Base-by-base conservation (phyloP, 2,113 vertebrate species). In the Fregata magnificens region DNA sequence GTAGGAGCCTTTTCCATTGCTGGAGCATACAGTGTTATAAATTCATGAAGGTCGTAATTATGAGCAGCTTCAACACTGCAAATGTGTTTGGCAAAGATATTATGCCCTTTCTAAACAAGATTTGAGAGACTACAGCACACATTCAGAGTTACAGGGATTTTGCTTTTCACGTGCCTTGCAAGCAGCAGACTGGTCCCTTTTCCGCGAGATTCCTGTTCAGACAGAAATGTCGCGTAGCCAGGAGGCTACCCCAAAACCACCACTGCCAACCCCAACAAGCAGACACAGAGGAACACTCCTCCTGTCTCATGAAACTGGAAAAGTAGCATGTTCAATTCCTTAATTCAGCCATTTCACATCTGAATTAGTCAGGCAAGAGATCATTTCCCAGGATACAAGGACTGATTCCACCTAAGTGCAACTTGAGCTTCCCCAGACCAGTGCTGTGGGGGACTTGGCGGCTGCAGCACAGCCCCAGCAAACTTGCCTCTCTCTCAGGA, bases 1-100 rank as follows among this genome's bases (percentile, higher is more conserved):
- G 78, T 66, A 94, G 92, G 74, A 92, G 95, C 93, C 56, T 82
- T 92, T 92, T 95, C 87, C 84, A 88, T 90, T 90, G 91, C 94
- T 65, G 90, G 93, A 89, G 40, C 88, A 81, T 36, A 84, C 80
- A 82, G 73, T 84, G 55, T 83, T 93, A 73, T 92, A 96, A 92
- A 94, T 92, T 78, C 77, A 94, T 76, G 91, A 92, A 90, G 91
- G 94, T 74, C 44, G 3, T 90, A 94, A 82, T 94, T 94, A 92
- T 58, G 88, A 89, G 55, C 81, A 70, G 93, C 86, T 84, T 96
- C 81, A 49, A 56, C 76, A 38, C 73, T 83, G 74, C 50, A 90
- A 90, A 77, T 63, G 67, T 82, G 77, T 93, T 94, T 97, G 62
- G 83, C 73, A 79, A 96, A 79, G 82, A 87, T 89, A 91, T 86